Conservation (phyloP, 2,113 vertebrate genomes). For the Naja naja region DNA sequence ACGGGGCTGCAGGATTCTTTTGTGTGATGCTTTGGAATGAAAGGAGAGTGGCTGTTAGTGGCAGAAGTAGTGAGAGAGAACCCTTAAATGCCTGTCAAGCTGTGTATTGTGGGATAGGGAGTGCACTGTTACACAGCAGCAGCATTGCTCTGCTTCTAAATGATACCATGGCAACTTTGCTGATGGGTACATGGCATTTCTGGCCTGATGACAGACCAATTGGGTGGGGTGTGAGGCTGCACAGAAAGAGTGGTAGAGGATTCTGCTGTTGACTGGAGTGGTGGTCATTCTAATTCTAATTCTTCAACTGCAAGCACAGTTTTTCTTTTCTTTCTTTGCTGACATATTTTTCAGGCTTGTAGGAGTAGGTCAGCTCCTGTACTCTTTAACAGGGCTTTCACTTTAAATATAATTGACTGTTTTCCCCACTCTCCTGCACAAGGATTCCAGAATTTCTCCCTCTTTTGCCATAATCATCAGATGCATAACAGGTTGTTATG, state of each 20-base stretch:
- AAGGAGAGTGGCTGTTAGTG: background rate
- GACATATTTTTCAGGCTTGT: background rate
- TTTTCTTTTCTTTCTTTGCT: slow-evolving; percentile 12
- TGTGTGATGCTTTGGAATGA: background rate
- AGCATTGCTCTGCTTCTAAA: background rate
- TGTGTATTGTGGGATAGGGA: background rate
- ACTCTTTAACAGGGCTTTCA: background rate
- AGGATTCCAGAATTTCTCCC: background rate
- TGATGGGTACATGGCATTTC: background rate
- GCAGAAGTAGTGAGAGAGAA: background rate
- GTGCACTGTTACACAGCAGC: background rate
- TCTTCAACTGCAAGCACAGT: slow-evolving; percentile 14
- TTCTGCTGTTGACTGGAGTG: slow-evolving; percentile 35
- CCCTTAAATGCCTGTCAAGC: background rate
- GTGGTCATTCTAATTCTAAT: background rate
- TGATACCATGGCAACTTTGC: slow-evolving; percentile 13
- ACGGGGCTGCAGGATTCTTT: background rate
- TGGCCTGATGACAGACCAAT: slow-evolving; percentile 26
- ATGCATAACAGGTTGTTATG: rapidly evolving
- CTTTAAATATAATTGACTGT: background rate
- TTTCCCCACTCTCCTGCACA: background rate
- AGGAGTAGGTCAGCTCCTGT: background rate
- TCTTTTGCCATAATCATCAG: slow-evolving; percentile 10
- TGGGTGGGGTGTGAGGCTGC: background rate
- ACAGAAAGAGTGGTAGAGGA: background rate